These are phyloP conservation scores for Calonectris borealis DNA, from an alignment of 2,113 vertebrate species.

Conservation along the genomic window DNA sequence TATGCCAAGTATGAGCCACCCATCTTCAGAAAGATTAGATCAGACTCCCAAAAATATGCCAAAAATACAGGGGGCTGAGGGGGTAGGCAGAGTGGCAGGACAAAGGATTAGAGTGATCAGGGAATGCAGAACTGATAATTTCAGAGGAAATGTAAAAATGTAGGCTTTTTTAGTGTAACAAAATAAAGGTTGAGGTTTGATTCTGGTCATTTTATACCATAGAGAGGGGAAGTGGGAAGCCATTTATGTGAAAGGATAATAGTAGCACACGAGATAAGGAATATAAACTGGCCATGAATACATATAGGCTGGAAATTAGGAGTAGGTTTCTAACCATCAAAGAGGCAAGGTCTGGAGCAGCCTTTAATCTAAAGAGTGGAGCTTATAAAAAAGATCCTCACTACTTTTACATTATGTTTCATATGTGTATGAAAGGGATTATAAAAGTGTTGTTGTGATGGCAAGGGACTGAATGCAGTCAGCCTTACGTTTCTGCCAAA, in stretches of 20 bases:
- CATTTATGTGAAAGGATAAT: not conserved
- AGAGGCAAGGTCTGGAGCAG: not conserved
- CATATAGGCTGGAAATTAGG: not conserved
- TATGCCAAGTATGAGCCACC: rapidly evolving
- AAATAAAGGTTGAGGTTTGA: not conserved
- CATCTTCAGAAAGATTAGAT: not conserved
- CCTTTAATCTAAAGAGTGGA: not conserved
- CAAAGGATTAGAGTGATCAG: not conserved
- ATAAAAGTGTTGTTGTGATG: constrained; percentile 46
- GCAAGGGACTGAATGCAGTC: not conserved
- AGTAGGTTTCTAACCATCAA: not conserved
- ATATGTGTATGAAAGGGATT: constrained; percentile 33
- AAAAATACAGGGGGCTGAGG: not conserved
- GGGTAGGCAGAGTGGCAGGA: not conserved
- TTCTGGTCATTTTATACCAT: not conserved
- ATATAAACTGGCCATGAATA: not conserved
- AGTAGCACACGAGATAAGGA: not conserved
- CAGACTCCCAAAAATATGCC: not conserved
- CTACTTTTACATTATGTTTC: not conserved
- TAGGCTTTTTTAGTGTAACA: not conserved
- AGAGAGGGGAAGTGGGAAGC: not conserved
- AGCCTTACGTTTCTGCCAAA: not conserved
- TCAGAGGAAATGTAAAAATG: not conserved
- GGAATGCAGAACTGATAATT: not conserved
- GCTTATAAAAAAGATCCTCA: not conserved